Percentiles rank a stretch among this genome's conserved stretches.
Conservation (phyloP, 2,113 vertebrate species). For the Sinosuthora webbiana region DNA sequence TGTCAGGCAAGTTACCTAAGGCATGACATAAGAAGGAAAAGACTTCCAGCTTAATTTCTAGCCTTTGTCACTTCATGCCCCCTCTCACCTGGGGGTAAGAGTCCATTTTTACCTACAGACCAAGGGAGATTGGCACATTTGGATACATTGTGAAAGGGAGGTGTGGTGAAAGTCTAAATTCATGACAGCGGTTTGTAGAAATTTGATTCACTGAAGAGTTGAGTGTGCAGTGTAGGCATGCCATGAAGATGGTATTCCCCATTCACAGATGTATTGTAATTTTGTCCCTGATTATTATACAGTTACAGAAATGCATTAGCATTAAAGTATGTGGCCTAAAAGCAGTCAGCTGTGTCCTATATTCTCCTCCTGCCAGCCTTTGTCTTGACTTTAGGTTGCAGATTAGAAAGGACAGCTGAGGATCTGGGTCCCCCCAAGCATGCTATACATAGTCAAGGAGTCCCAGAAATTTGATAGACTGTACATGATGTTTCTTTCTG, state of each 20-base stretch:
- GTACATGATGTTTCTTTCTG: neutral
- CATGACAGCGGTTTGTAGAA: neutral
- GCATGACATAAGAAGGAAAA: neutral
- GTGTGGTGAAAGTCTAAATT: neutral
- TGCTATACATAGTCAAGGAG: neutral
- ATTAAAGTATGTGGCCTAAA: neutral
- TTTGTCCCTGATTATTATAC: neutral
- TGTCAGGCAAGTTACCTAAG: neutral
- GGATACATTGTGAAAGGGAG: neutral
- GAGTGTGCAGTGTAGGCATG: neutral
- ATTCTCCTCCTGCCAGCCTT: constrained; percentile 1
- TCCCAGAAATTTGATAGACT: neutral
- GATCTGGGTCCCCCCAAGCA: neutral
- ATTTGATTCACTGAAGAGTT: neutral
- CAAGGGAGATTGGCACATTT: neutral
- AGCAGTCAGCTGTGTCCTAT: neutral
- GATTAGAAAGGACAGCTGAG: constrained; percentile 11
- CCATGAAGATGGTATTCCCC: neutral
- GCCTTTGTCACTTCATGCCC: neutral
- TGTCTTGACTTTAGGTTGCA: neutral
- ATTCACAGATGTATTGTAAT: neutral
- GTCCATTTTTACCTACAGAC: neutral
- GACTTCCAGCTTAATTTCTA: neutral
- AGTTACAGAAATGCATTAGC: neutral
- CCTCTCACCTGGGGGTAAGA: neutral